A percentile compares a stretch with the other conserved stretches of the same genome.
phyloP scores from a whole-genome alignment of 30 jellyfish, hydroid and myxozoan genomes.

The Hydractinia echinata region DNA sequence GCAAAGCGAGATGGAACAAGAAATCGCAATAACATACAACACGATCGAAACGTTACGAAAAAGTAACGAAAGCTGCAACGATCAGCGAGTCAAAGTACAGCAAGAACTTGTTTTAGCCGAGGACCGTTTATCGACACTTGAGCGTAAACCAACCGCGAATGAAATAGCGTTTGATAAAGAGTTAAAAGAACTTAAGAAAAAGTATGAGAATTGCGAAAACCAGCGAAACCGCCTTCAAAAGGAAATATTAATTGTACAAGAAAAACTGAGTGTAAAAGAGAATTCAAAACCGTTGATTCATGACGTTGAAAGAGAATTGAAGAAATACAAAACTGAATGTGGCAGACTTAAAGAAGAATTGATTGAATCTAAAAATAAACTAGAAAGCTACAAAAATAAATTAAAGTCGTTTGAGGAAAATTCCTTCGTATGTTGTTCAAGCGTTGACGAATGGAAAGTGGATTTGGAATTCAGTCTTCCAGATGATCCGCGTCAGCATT shows the following conservation, averaged over 20 bases:
- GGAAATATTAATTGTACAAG: conserved; percentile 54
- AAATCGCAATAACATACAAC: conserved; percentile 5
- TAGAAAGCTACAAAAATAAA: neutral
- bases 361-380: conserved; percentile 1
- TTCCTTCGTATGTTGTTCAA: neutral
- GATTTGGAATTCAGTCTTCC: neutral
- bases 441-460: neutral
- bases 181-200: conserved; percentile 34
- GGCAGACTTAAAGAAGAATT: neutral
- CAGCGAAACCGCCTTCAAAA: conserved; percentile 50
- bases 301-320: too few species aligned
- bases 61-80: conserved; percentile 33
- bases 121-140: conserved; percentile 1
- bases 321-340: neutral
- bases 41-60: conserved; percentile 33
- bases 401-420: neutral
- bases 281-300: neutral
- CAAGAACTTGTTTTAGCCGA: neutral
- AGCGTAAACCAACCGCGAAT: neutral
- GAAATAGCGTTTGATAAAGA: neutral
- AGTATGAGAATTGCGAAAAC: conserved; percentile 47
- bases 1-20: conserved; percentile 34
- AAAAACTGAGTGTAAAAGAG: conserved; percentile 30
- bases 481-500: neutral
- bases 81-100: conserved; percentile 24